Conservation (phyloP, 2,113 vertebrate species). For the Podarcis muralis region DNA sequence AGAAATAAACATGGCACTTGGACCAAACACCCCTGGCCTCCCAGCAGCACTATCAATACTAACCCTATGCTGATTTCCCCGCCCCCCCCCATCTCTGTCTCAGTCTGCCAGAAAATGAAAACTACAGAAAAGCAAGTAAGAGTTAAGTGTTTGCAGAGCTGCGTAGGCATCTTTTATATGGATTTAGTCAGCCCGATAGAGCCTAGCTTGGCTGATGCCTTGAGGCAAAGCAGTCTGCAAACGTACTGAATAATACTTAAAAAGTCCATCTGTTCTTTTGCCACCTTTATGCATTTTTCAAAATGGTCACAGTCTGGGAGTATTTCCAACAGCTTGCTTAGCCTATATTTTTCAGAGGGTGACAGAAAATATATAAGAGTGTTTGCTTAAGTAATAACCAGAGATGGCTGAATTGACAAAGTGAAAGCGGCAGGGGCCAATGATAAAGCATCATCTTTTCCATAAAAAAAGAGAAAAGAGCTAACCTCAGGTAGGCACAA, state of each 20-base stretch:
- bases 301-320: neutral
- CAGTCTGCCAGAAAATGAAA: slow-evolving; percentile 49
- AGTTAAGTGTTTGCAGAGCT: slow-evolving; percentile 26
- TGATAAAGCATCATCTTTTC: neutral
- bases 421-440: neutral
- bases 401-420: neutral
- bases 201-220: neutral
- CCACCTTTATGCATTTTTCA: neutral
- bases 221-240: slow-evolving; percentile 36
- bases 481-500: neutral
- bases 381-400: too few relatives aligned
- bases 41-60: neutral
- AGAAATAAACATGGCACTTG: neutral
- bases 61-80: neutral
- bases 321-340: neutral
- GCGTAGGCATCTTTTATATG: slow-evolving; percentile 51
- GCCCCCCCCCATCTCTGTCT: neutral
- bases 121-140: slow-evolving; percentile 33
- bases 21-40: neutral
- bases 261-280: slow-evolving; percentile 5
- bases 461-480: too few relatives aligned
- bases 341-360: neutral
- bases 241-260: slow-evolving; percentile 3
- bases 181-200: slow-evolving; percentile 52
- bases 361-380: neutral